These are phyloP conservation scores for Phylloscopus collybita DNA, from an alignment of 2,797 vertebrate genomes.

Conservation along the genomic window DNA sequence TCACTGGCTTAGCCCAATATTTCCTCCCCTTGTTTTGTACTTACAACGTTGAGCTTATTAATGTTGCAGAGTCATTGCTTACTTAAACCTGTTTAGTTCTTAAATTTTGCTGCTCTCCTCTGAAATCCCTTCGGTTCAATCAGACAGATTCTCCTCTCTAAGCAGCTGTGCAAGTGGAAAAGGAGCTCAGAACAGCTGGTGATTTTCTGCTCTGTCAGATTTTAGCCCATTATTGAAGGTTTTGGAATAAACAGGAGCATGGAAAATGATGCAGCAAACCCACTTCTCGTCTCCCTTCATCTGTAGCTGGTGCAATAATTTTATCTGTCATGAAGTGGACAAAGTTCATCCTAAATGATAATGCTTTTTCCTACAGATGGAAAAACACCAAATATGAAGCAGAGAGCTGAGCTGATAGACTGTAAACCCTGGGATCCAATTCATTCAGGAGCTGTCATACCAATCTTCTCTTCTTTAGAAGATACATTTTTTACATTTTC, in stretches of 20 bases:
- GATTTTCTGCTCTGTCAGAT: slow-evolving; percentile 19
- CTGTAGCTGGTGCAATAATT: background rate
- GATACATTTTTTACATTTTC: slow-evolving; percentile 58
- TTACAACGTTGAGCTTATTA: background rate
- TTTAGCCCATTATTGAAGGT: slow-evolving; percentile 8
- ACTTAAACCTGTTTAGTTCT: background rate
- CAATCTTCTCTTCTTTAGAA: slow-evolving; percentile 28
- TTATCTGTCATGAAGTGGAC: background rate
- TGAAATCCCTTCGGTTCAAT: background rate
- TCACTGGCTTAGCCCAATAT: background rate
- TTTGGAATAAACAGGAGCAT: background rate
- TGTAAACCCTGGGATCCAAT: background rate
- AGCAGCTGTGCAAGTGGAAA: background rate
- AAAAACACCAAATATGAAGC: slow-evolving; percentile 31
- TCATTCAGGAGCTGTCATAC: slow-evolving; percentile 24
- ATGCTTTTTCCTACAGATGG: slow-evolving; percentile 7
- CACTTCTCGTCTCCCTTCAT: background rate
- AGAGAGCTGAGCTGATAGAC: background rate
- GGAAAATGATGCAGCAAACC: background rate
- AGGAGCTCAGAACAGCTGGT: slow-evolving; percentile 21
- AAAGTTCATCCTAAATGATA: background rate
- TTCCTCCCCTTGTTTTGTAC: background rate
- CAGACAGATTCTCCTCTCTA: background rate
- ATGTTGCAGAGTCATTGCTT: background rate
- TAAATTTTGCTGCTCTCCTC: background rate